Conservation (phyloP, 2,113 vertebrate species). For the Oenanthe oenanthe region DNA sequence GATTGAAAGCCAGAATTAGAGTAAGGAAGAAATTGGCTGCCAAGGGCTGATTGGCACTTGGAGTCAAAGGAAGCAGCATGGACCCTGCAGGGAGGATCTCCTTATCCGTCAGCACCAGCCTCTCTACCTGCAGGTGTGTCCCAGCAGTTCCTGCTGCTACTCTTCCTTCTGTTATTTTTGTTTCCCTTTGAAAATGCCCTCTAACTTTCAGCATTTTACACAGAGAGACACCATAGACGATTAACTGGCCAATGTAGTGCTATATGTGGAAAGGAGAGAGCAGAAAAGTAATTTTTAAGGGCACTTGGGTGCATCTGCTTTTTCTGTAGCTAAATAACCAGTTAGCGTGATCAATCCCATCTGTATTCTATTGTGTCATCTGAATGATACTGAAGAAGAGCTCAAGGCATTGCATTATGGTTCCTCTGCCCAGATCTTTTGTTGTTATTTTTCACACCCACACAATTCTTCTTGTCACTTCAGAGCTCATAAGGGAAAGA, state of each 20-base stretch:
- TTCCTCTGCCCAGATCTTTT: neutral
- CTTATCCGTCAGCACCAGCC: neutral
- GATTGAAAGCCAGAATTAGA: constrained; percentile 46
- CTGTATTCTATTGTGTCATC: neutral
- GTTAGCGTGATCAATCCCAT: neutral
- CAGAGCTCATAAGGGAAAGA: neutral
- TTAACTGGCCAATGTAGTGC: neutral
- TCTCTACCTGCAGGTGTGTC: constrained; percentile 7
- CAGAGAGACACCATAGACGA: neutral
- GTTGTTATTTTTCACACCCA: neutral
- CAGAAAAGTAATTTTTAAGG: neutral
- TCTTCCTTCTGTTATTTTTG: constrained; percentile 14
- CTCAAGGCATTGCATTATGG: neutral
- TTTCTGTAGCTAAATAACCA: neutral
- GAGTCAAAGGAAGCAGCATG: neutral
- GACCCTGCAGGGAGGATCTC: neutral
- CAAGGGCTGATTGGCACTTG: constrained; percentile 27
- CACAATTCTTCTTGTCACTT: neutral
- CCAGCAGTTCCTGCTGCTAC: neutral
- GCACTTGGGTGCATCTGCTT: neutral
- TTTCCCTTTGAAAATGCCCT: neutral
- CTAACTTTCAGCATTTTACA: neutral
- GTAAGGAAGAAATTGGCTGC: constrained; percentile 14
- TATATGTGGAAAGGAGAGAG: neutral
- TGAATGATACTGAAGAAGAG: neutral